Base-by-base conservation (phyloP, 2,888 invertebrate genomes). In the Lycia hirtaria region DNA sequence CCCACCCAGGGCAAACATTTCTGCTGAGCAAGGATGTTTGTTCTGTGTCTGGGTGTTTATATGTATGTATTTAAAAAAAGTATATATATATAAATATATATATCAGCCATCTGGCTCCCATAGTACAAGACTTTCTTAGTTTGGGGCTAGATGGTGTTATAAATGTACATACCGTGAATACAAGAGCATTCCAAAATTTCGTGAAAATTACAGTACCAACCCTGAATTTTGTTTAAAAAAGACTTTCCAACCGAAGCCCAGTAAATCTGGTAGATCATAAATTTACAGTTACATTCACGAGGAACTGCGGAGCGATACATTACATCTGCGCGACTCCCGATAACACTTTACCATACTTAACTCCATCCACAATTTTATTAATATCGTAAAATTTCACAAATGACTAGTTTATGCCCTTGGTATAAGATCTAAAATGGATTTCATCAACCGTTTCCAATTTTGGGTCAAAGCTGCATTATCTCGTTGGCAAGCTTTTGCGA, bases 401-500 rank as follows among this genome's bases (percentile, higher is more conserved):
- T 47, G 24, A 30, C 15, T 17, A 20, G 40, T 17, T 41, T 56
- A 33, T 28, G 20, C 7, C 2, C 10, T 3, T 28, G 19, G 9
- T 0, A 7, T 6, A 51, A 7, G 35, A 26, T 28, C 9, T 24
- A 4, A 33, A 45, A 47, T 28, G 10, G 2, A 22, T 26, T 44
- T 49, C 15, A 10, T 10, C 22, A 26, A 38, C 4, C 6, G 30
- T 9, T 45, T 51, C 2, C 24, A 24, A 22, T 26, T 45, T 44
- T 10, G 38, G 9, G 44, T 14, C 14, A 26, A 12, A 37, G 40
- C 59, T 45, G 51, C 26, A 51, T 56, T 12, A 30, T 12, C 37
- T 56, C 45, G 48, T 59, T 51, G 53, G 50, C 33, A 53, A 59
- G 58, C 58, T 63, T 60, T 52, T 51, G 43, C 51, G 55, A 55